phyloP scores from a whole-genome alignment of 2,888 invertebrate genomes.

The Apomyelois bistriatella region DNA sequence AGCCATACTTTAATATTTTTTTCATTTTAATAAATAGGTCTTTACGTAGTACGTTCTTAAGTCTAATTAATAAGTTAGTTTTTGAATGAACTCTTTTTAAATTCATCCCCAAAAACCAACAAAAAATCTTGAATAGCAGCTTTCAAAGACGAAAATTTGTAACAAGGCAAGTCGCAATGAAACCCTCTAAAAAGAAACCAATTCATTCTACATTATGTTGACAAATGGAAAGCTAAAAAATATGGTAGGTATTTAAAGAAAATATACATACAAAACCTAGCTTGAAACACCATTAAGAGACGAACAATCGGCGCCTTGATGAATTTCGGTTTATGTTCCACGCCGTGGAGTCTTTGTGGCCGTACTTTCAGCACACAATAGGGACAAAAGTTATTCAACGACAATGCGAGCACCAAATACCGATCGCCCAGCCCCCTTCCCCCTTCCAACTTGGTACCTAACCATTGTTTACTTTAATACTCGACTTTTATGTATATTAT shows the following conservation, averaged over 20 bases:
- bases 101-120: not conserved
- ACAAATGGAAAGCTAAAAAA: constrained; percentile 19
- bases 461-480: constrained; percentile 78
- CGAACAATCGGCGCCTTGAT: constrained; percentile 75
- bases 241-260: constrained; percentile 25
- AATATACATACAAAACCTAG: constrained; percentile 36
- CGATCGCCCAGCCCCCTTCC: constrained; percentile 68
- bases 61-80: too few species aligned
- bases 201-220: constrained; percentile 7
- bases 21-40: too few species aligned
- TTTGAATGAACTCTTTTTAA: too few species aligned
- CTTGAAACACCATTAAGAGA: constrained; percentile 66
- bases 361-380: constrained; percentile 78
- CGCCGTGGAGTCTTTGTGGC: constrained; percentile 74
- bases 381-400: constrained; percentile 81
- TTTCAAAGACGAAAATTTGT: not conserved
- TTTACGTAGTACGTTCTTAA: too few species aligned
- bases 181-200: not conserved
- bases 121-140: not conserved
- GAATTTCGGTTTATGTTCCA: constrained; percentile 79
- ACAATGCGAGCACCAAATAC: constrained; percentile 81
- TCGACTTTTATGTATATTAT: constrained; percentile 73
- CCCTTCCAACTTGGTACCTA: constrained; percentile 51
- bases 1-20: too few species aligned
- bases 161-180: not conserved